Base-by-base conservation (phyloP, 1,140 invertebrate genomes). In the Propsilocerus akamusi region DNA sequence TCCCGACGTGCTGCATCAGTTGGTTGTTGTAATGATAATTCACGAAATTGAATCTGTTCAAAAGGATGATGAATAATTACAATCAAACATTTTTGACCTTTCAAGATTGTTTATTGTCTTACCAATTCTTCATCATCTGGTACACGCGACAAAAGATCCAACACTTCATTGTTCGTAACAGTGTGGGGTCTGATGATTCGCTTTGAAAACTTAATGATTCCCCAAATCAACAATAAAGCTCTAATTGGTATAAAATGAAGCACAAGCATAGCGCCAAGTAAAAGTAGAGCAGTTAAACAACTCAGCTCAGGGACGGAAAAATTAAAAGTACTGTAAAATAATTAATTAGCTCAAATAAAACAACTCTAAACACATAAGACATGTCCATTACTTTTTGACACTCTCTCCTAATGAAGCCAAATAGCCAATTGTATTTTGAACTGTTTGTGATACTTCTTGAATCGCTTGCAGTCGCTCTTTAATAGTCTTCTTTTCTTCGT, bases 281-380 rank as follows among this genome's bases (percentile, higher is more conserved):
- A 62, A 49, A 87, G 68, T 8, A 88, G 65, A 51, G 97, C 83
- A 14, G 92, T 89, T 57, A 99, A 70, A 71, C 83, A 91, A 55
- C 92, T 95, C 49, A 99, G 70, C 72, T 96, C 97, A 48, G 95
- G 92, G 53, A 97, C 87, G 26, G 91, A 92, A 69, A 97, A 98
- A 64, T 97, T 96, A 70, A 97, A 92, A 50, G 92, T 84, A 67
- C 87, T 93, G 69, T 50, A 76, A 76, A 30, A 30, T 3, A 30
- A 11, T 6, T 30, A 2, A 30, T 6, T 30, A 11, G 10, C 28
- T 2, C 14, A 12, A 30, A n/a, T n/a, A 12, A 30, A 30, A 12
- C 14, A 30, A 30, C 5, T 22, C 0, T 41, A 20, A 7, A 20
- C 17, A 17, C 14, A 20, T 32, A n/a, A n/a, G n/a, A n/a, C n/a